Conservation (phyloP, 2,113 vertebrate genomes). For the Xiphophorus couchianus region DNA sequence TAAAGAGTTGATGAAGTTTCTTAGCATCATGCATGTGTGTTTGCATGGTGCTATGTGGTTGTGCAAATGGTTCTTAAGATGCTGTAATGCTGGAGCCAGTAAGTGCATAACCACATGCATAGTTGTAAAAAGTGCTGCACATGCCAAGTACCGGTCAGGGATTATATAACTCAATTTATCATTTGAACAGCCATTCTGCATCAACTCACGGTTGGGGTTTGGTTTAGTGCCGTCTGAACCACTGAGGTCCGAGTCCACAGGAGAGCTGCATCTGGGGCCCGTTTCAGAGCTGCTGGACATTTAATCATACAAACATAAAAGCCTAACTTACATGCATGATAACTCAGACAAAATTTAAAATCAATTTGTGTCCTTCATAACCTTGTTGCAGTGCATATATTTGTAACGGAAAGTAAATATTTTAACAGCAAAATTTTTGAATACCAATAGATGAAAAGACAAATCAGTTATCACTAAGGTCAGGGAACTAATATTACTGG, state of each 20-base stretch:
- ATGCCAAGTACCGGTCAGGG: background rate
- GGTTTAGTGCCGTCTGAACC: slow-evolving; percentile 62
- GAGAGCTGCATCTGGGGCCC: slow-evolving; percentile 89
- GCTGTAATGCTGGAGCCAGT: background rate
- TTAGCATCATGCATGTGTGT: background rate
- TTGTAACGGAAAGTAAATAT: background rate
- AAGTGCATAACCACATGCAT: background rate
- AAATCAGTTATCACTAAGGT: background rate
- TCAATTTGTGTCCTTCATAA: background rate
- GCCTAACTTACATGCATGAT: background rate
- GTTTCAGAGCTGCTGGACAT: slow-evolving; percentile 86
- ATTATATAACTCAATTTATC: background rate
- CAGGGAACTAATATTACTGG: background rate
- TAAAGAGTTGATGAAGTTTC: background rate
- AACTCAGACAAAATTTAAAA: background rate
- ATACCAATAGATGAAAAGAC: background rate
- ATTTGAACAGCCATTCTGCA: slow-evolving; percentile 35
- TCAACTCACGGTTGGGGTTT: slow-evolving; percentile 75
- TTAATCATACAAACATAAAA: slow-evolving; percentile 16
- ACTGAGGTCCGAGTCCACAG: slow-evolving; percentile 77
- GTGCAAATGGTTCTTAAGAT: background rate
- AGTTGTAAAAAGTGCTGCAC: background rate
- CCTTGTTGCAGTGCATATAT: background rate
- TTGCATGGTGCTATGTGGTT: background rate
- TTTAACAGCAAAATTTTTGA: background rate